Evolutionary conservation across 2,797 vertebrate species (phyloP).

Genomic region (Syngnathus acus): DNA sequence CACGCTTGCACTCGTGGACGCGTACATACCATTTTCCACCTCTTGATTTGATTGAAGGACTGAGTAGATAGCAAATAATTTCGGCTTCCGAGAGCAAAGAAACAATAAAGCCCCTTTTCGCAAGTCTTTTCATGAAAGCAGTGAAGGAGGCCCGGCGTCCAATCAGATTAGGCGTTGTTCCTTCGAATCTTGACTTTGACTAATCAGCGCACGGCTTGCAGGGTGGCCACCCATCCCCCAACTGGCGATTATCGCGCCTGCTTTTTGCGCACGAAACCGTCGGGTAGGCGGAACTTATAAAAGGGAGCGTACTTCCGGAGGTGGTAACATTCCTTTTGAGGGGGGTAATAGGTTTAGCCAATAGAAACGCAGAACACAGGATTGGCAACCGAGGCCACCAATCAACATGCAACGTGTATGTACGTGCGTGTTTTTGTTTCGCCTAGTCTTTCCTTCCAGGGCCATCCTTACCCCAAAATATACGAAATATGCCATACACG

Average conservation of each 20-base stretch:
- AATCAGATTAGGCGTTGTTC: constrained; percentile 56
- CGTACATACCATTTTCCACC: constrained; percentile 67
- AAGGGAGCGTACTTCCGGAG: background rate
- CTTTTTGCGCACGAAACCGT: constrained; percentile 67
- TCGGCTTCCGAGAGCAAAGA: constrained; percentile 68
- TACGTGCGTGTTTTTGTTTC: no score
- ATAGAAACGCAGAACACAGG: background rate
- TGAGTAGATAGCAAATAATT: constrained; percentile 56
- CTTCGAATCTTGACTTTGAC: constrained; percentile 57
- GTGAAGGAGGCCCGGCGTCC: constrained; percentile 45
- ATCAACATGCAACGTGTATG: background rate
- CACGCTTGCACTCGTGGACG: background rate
- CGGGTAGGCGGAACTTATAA: constrained; percentile 58
- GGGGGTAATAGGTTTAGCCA: background rate
- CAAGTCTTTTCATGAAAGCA: constrained; percentile 55
- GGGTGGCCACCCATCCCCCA: constrained; percentile 66
- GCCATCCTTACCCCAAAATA: background rate
- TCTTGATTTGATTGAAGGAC: constrained; percentile 53
- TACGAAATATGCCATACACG: background rate
- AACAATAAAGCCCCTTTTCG: constrained; percentile 73
- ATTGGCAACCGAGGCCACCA: background rate
- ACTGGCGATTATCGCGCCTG: constrained; percentile 27
- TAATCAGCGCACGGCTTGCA: constrained; percentile 55
- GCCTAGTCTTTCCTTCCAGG: background rate
- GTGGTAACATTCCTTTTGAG: background rate